Evolutionary conservation across 2,888 invertebrate genomes (phyloP).

Genomic region (Hyalella azteca): DNA sequence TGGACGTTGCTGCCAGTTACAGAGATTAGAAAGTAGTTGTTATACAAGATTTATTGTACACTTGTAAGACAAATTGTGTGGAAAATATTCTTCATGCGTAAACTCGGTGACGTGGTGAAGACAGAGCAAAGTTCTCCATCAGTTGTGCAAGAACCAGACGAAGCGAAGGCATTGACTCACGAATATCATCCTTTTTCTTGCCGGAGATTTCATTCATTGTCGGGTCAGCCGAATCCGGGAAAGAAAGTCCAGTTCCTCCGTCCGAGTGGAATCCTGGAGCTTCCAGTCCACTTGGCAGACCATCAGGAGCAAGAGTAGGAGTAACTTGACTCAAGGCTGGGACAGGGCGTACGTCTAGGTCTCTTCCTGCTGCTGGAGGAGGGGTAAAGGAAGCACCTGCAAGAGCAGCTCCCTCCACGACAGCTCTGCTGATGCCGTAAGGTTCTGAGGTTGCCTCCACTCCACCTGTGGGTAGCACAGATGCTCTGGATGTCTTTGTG

Average conservation of each 20-base stretch:
- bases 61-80: too few species aligned
- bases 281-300: neutral
- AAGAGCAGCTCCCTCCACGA: constrained; percentile 55
- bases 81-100: too few species aligned
- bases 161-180: neutral
- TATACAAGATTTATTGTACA: too few species aligned
- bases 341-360: constrained; percentile 45
- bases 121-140: too few species aligned
- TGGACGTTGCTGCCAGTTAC: too few species aligned
- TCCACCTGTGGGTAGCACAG: constrained; percentile 27
- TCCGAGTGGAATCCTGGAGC: neutral
- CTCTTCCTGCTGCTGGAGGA: constrained; percentile 11
- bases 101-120: too few species aligned
- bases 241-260: neutral
- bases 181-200: constrained; percentile 20
- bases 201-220: neutral
- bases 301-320: constrained; percentile 14
- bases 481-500: too few species aligned
- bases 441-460: constrained; percentile 56
- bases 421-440: constrained; percentile 55
- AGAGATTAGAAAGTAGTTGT: too few species aligned
- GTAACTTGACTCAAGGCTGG: constrained; percentile 57
- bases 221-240: neutral
- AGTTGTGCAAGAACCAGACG: too few species aligned
- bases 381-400: constrained; percentile 43